These are phyloP conservation scores for Suillia variegata DNA, from an alignment of 2,888 invertebrate genomes.

Conservation along the genomic window DNA sequence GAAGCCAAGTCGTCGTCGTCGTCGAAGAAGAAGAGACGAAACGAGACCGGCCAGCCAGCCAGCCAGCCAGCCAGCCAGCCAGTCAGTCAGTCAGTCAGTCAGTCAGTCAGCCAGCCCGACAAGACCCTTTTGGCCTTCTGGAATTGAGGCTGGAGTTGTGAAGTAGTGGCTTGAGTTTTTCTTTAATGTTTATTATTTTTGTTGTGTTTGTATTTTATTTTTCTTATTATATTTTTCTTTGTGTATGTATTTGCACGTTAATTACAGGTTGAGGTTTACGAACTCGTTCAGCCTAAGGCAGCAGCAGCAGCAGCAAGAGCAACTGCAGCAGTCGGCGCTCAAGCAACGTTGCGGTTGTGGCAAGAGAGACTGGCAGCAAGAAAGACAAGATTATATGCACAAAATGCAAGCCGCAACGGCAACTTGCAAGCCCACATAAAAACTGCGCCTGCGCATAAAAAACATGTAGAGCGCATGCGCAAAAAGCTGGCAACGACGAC, in stretches of 20 bases:
- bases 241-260: slow-evolving; percentile 42
- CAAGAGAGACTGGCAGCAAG: no score
- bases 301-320: no score
- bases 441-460: background rate
- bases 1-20: background rate
- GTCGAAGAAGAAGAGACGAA: background rate
- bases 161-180: background rate
- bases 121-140: slow-evolving; percentile 9
- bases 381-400: background rate
- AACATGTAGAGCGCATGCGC: slow-evolving; percentile 1
- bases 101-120: no score
- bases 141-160: slow-evolving; percentile 11
- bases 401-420: slow-evolving; percentile 1
- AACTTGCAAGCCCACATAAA: background rate
- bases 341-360: no score
- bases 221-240: no score
- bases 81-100: no score
- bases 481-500: no score
- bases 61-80: no score
- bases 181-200: no score
- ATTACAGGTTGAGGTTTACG: slow-evolving; percentile 53
- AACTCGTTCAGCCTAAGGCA: slow-evolving; percentile 34
- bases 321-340: no score
- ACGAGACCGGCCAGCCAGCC: no score
- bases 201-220: no score